phyloP scores from a whole-genome alignment of 2,797 vertebrate species.

The Enteromius afrohamiltoni region DNA sequence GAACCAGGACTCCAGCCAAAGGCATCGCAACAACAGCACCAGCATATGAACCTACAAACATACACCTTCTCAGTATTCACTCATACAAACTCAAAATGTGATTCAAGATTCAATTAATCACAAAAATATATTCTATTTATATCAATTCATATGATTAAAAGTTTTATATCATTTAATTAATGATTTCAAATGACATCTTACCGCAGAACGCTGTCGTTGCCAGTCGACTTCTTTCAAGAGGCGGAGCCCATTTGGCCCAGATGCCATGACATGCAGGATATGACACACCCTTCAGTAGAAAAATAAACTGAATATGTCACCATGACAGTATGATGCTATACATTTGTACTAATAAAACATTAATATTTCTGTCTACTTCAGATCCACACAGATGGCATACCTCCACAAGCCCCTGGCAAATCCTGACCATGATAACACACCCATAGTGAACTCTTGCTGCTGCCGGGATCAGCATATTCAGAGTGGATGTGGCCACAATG shows the following conservation, averaged over 20 bases:
- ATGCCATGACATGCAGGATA: conserved; percentile 88
- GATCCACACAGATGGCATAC: conserved; percentile 68
- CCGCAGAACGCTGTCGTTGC: conserved; percentile 87
- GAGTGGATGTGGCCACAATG: conserved; percentile 89
- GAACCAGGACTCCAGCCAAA: conserved; percentile 83
- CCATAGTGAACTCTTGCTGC: conserved; percentile 90
- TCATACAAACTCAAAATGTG: background rate
- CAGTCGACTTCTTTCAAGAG: conserved; percentile 83
- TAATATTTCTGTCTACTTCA: background rate
- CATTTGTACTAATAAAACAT: background rate
- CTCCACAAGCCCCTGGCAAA: conserved; percentile 93
- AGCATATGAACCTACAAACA: conserved; percentile 79
- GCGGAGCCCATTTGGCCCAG: conserved; percentile 88
- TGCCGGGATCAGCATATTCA: conserved; percentile 92
- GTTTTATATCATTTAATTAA: background rate
- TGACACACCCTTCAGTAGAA: conserved; percentile 78
- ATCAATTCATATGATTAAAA: background rate
- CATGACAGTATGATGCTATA: background rate
- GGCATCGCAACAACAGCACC: conserved; percentile 88
- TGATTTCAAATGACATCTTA: conserved; percentile 61
- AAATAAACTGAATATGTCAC: conserved; percentile 2
- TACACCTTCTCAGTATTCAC: background rate
- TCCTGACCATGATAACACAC: conserved; percentile 91
- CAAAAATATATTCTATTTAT: background rate
- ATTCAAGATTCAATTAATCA: background rate